Evolutionary conservation across 2,797 vertebrate genomes (phyloP), one percentile per base, ranked within the genome.

Genomic region (Leucoraja ocellata): DNA sequence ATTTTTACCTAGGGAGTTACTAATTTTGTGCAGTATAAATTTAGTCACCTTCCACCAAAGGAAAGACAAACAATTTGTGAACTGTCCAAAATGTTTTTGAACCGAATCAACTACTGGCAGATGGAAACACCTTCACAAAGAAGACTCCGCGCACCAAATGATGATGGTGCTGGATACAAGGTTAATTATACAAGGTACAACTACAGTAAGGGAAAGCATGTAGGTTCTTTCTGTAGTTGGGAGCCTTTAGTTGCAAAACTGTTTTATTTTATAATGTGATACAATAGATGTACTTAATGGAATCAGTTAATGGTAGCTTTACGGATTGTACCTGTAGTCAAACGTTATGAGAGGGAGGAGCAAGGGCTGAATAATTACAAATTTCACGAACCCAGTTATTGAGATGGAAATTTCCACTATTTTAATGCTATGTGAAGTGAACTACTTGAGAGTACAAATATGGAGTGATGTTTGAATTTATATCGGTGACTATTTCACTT

Each of bases 21-120:
- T 96, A 99, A 99, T 95, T 99, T 99, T 93, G 99, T 99, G 93
- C 99, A 99, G 96, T 99, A 99, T 96, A 99, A 99, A 95, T 99
- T 99, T 95, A 99, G 98, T 96, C 99, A 99, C 95, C 96, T 99
- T 9, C 99, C 99, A 13, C 97, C 98, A 6, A 99, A 99, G 95
- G 99, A 99, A 95, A 97, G 98, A 65, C 99, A 99, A 94, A 99
- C 99, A 2, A 99, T 99, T 79, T 96, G 98, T 93, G 98, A 99
- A 94, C 95, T 99, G 95, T 98, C 99, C 36, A 99, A 99, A 96
- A 99, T 99, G 99, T 99, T 99, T 94, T 97, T 99, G 93, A 99
- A 99, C 95, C 99, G 98, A 95, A 99, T 99, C 95, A 99, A 99
- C 97, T 99, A 98, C 96, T 99, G 99, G 99, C 99, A 99, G 94